A percentile compares a stretch with the other conserved stretches of the same genome.
phyloP scores from a whole-genome alignment of 2,888 invertebrate species.

The Eilema sororculum region DNA sequence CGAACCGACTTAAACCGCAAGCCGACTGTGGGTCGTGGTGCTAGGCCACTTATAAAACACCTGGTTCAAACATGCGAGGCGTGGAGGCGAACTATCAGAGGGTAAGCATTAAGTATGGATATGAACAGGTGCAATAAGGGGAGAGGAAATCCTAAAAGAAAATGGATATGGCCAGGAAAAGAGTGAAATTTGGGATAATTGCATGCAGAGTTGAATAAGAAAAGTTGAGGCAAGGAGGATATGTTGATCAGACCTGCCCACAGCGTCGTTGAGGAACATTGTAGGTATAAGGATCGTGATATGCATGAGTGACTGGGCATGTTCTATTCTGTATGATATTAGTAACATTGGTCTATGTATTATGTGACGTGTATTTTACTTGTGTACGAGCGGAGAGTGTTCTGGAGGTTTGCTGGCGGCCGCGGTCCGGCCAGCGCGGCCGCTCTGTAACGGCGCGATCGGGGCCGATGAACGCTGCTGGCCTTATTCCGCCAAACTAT shows the following conservation, averaged over 20 bases:
- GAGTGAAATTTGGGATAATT: not conserved
- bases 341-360: not conserved
- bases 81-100: no score
- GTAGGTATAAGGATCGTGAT: no score
- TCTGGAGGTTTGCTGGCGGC: slow-evolving; percentile 20
- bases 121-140: not conserved
- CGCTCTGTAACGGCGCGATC: slow-evolving; percentile 76
- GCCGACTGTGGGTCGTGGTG: no score
- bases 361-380: slow-evolving; percentile 22
- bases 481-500: slow-evolving; percentile 84
- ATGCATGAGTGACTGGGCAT: no score
- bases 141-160: not conserved
- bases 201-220: not conserved
- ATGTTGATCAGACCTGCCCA: no score
- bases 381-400: slow-evolving; percentile 45
- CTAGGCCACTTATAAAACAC: no score
- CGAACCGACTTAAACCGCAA: no score
- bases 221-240: not conserved
- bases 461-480: slow-evolving; percentile 85
- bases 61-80: no score
- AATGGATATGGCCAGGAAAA: no score
- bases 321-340: not conserved
- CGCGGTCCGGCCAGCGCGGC: slow-evolving; percentile 50
- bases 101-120: not conserved
- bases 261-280: no score